These are phyloP conservation scores for Drosophila macrospina DNA, from an alignment of 2,888 invertebrate species.

Conservation along the genomic window DNA sequence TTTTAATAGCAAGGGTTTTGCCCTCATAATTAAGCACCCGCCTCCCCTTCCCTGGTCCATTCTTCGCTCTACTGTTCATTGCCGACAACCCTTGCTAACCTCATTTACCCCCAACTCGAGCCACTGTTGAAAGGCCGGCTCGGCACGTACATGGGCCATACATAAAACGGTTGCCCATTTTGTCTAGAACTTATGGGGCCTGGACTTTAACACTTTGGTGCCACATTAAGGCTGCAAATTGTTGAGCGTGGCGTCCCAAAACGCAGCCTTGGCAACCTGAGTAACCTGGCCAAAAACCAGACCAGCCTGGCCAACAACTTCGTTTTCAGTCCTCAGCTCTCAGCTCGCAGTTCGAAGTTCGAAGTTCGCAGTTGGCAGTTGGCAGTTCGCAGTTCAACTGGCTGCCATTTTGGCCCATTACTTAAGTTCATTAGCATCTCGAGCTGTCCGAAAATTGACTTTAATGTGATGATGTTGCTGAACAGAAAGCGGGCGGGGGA, in stretches of 20 bases:
- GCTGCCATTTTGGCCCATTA: conserved; percentile 53
- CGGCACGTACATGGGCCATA: conserved; percentile 73
- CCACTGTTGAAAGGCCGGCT: conserved; percentile 54
- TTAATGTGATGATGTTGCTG: conserved; percentile 32
- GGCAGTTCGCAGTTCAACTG: not conserved
- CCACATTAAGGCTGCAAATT: conserved; percentile 78
- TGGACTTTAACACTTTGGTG: conserved; percentile 78
- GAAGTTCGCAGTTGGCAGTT: not conserved
- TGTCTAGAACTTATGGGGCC: conserved; percentile 68
- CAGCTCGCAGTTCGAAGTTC: too few species aligned
- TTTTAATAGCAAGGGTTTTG: conserved; percentile 70
- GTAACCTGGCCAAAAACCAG: conserved; percentile 17
- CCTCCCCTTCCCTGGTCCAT: not conserved
- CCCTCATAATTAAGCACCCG: conserved; percentile 70
- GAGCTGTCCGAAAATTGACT: conserved; percentile 54
- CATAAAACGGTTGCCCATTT: conserved; percentile 66
- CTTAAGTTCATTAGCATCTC: conserved; percentile 77
- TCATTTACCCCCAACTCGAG: conserved; percentile 25
- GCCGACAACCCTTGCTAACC: conserved; percentile 3
- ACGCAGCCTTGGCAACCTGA: conserved; percentile 22
- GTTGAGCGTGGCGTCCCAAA: conserved; percentile 69
- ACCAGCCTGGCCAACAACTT: not conserved
- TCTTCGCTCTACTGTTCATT: not conserved
- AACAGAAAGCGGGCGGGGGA: not conserved
- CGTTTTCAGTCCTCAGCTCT: not conserved